These are phyloP conservation scores for Clarias laeviceps DNA, from an alignment of 2,797 vertebrate species.

Conservation along the genomic window DNA sequence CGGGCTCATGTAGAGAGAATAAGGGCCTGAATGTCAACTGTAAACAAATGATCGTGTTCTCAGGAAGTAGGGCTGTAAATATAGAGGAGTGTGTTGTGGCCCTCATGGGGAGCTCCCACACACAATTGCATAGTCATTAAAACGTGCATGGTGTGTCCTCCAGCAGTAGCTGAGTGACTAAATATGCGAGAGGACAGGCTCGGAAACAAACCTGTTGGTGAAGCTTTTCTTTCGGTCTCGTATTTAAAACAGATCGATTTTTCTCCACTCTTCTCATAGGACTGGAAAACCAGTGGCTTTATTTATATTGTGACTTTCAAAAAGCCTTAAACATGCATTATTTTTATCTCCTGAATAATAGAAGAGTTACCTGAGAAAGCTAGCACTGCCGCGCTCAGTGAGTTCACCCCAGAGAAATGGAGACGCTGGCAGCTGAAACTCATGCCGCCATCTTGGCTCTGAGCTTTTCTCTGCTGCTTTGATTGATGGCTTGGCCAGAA, in stretches of 20 bases:
- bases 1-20: background rate
- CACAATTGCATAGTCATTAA: conserved; percentile 20
- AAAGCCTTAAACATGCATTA: conserved; percentile 53
- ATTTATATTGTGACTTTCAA: conserved; percentile 56
- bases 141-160: background rate
- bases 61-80: conserved; percentile 21
- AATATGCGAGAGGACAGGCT: conserved; percentile 8
- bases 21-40: conserved; percentile 27
- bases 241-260: conserved; percentile 53
- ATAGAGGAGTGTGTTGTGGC: conserved; percentile 21
- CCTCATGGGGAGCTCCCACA: conserved; percentile 21
- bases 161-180: background rate
- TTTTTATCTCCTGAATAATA: conserved; percentile 59
- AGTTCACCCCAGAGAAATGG: background rate
- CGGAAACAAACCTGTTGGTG: conserved; percentile 34
- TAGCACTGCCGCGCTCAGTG: background rate
- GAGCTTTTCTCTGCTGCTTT: background rate
- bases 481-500: background rate
- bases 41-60: conserved; percentile 3
- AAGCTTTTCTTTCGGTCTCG: conserved; percentile 39
- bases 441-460: conserved; percentile 23
- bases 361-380: conserved; percentile 46
- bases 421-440: background rate
- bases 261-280: conserved; percentile 29
- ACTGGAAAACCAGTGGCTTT: conserved; percentile 35